These are phyloP conservation scores for Edolisoma coerulescens DNA, from an alignment of 2,113 vertebrate species.

Conservation along the genomic window DNA sequence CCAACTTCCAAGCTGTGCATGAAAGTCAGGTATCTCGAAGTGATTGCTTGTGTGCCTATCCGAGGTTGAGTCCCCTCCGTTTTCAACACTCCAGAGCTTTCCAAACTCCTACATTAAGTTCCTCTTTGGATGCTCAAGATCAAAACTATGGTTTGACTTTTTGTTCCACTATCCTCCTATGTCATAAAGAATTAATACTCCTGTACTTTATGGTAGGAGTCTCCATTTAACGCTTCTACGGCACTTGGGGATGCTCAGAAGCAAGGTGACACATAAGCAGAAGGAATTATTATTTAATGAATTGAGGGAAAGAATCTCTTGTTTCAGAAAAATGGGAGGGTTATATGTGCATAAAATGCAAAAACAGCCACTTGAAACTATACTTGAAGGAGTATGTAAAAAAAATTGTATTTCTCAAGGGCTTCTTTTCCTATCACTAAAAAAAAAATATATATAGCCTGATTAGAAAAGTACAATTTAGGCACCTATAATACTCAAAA, in stretches of 20 bases:
- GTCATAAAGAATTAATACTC: background rate
- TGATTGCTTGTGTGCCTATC: background rate
- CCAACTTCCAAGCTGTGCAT: background rate
- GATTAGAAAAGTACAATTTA: background rate
- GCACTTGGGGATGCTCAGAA: background rate
- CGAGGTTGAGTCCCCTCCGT: background rate
- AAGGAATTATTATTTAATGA: background rate
- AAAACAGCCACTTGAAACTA: background rate
- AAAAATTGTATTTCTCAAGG: background rate
- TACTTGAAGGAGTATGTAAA: background rate
- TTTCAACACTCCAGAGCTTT: background rate
- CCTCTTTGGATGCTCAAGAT: background rate
- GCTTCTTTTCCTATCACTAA: background rate
- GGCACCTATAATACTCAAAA: background rate
- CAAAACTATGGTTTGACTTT: background rate
- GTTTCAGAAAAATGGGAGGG: background rate
- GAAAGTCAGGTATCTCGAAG: background rate
- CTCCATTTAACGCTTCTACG: background rate
- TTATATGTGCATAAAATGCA: background rate
- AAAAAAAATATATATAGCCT: background rate
- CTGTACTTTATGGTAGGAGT: background rate
- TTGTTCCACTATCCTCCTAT: background rate
- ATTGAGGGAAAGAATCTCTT: background rate
- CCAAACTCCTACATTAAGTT: background rate
- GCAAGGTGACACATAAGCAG: background rate